Conservation (phyloP, 1,140 invertebrate genomes). For the Phymastichus coffea region DNA sequence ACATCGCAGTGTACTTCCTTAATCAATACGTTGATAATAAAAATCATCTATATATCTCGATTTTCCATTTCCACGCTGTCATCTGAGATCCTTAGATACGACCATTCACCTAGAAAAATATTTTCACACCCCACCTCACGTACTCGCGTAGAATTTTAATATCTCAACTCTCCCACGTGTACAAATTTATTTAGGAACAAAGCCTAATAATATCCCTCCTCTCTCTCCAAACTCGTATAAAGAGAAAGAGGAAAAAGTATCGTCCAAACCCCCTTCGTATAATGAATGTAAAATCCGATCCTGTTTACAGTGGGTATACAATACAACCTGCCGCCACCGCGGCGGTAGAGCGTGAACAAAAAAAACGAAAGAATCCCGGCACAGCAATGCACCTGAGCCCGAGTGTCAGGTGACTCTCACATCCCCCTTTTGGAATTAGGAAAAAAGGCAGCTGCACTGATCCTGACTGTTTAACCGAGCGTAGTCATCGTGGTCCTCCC, state of each 20-base stretch:
- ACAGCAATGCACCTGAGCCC: slow-evolving; percentile 5
- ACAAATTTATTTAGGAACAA: slow-evolving; percentile 1
- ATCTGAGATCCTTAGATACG: too few relatives aligned
- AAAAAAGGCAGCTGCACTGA: neutral
- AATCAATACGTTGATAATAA: too few relatives aligned
- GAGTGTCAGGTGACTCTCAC: slow-evolving; percentile 20
- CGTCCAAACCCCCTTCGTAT: neutral
- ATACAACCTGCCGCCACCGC: slow-evolving; percentile 1
- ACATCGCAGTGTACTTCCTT: too few relatives aligned
- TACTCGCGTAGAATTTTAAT: too few relatives aligned
- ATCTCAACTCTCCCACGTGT: neutral
- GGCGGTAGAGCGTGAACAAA: neutral
- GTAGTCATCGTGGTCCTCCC: slow-evolving; percentile 5
- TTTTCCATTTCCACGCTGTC: too few relatives aligned
- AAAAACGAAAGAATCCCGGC: neutral
- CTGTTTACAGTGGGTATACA: neutral
- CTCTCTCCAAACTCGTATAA: neutral
- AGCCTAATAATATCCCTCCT: neutral
- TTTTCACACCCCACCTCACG: neutral
- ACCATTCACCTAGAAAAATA: too few relatives aligned
- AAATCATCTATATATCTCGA: too few relatives aligned
- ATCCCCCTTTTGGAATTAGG: slow-evolving; percentile 16
- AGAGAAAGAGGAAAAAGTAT: neutral
- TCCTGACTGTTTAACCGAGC: slow-evolving; percentile 11
- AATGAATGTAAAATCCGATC: neutral